Percentiles rank a stretch among this genome's conserved stretches.
Evolutionary conservation across 2,888 invertebrate species (phyloP).

Genomic region (Oasisia sp.): DNA sequence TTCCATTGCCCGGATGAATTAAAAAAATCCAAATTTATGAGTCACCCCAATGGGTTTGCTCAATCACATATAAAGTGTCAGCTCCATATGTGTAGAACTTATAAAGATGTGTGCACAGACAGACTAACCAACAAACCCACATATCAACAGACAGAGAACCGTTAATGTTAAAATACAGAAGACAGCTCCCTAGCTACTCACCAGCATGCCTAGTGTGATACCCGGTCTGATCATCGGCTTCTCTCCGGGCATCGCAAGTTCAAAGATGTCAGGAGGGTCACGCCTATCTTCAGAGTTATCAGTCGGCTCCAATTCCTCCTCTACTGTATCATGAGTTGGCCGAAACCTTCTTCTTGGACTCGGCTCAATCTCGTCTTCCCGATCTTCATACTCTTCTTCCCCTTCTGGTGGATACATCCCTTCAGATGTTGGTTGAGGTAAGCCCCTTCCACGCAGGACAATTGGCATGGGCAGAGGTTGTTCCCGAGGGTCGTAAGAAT

Average conservation of each 20-base stretch:
- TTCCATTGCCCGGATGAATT: too few relatives aligned
- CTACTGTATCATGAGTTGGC: not conserved
- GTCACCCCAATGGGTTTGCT: too few relatives aligned
- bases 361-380: not conserved
- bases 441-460: not conserved
- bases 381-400: not conserved
- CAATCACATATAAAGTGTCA: too few relatives aligned
- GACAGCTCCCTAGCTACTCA: slow-evolving; percentile 36
- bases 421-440: not conserved
- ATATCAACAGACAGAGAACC: too few relatives aligned
- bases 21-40: too few relatives aligned
- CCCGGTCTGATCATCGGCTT: slow-evolving; percentile 50
- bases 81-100: too few relatives aligned
- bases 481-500: not conserved
- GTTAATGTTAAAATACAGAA: too few relatives aligned
- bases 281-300: not conserved
- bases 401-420: not conserved
- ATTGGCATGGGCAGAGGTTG: not conserved
- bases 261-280: not conserved
- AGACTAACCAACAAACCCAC: too few relatives aligned
- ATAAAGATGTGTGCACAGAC: too few relatives aligned
- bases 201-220: slow-evolving; percentile 50
- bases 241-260: slow-evolving; percentile 24
- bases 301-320: not conserved
- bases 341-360: not conserved